phyloP scores from a whole-genome alignment of 2,888 invertebrate species.

The Lasioglossum leucozonium region DNA sequence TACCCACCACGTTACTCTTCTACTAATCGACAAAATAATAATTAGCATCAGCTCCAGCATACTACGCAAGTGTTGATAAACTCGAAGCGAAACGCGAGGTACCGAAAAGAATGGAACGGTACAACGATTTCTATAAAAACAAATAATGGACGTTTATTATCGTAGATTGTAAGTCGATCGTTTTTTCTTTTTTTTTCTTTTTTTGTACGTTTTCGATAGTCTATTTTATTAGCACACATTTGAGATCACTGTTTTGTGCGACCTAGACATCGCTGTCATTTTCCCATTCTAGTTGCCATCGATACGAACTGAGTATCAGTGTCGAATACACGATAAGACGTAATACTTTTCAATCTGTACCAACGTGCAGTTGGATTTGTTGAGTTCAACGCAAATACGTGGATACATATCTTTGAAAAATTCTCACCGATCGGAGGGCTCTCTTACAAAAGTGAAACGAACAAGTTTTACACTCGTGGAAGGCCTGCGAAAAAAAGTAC shows the following conservation, averaged over 20 bases:
- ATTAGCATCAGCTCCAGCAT: conserved; percentile 43
- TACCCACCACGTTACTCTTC: conserved; percentile 27
- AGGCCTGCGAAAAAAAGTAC: background rate
- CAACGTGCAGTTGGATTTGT: conserved; percentile 16
- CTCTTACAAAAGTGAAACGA: background rate
- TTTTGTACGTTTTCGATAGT: conserved; percentile 51
- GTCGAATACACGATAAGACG: conserved; percentile 23
- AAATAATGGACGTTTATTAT: conserved; percentile 53
- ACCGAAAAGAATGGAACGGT: conserved; percentile 25
- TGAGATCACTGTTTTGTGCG: conserved; percentile 55
- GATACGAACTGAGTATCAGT: background rate
- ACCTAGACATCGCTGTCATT: conserved; percentile 47
- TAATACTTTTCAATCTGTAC: conserved; percentile 16
- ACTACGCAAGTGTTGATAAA: conserved; percentile 50
- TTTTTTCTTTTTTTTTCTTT: conserved; percentile 39
- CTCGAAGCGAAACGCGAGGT: conserved; percentile 38
- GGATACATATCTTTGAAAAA: conserved; percentile 21
- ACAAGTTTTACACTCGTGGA: background rate
- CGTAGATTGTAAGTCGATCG: conserved; percentile 55
- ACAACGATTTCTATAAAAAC: conserved; percentile 32
- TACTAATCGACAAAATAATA: conserved; percentile 42
- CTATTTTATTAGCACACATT: conserved; percentile 54
- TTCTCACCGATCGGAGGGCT: background rate
- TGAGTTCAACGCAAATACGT: conserved; percentile 35
- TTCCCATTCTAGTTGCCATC: conserved; percentile 57